Base-by-base conservation (phyloP, 2,113 vertebrate genomes). In the Oxygymnocypris stewartii region DNA sequence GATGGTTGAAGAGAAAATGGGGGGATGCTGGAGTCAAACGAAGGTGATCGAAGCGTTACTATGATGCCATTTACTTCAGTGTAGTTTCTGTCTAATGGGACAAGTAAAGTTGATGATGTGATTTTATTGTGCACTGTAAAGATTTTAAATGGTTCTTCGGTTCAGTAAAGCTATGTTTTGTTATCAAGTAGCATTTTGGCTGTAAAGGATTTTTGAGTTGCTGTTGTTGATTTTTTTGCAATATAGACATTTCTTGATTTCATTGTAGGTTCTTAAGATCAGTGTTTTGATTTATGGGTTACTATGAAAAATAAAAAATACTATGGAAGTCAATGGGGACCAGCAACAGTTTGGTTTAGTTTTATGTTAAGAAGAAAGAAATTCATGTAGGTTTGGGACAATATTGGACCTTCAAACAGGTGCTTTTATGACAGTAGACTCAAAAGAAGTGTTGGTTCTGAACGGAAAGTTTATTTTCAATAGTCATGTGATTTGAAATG, bases 1-100 rank as follows among this genome's bases (percentile, higher is more conserved):
- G 67, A 95, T 94, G 94, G 84, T 93, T 3, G 94, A 94, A 63
- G 94, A 93, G 83, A 95, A 88, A 90, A 96, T 95, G 95, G 95
- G 95, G 35, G 84, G 73, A 77, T 96, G 95, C 87, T 95, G 92
- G 92, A 95, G 93, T 88, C 1, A 83, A 78, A 94, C 86, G 42
- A 94, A 94, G 94, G 94, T 95, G 86, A 89, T 44, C 63, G 54
- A 3, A 49, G 31, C 20, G 20, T 40, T 67, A 14, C 18, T 78
- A 6, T 14, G 5, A 10, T 25, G 25, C 28, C 2, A 6, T 4
- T 47, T 18, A 65, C 14, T 14, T 25, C 11, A 28, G 35, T 6
- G 11, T 61, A 14, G 77, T 37, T 59, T 79, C 18, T 61, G 54
- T 61, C 12, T 8, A 80, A 16, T 6, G 75, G 18, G 6, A 7